These are phyloP conservation scores for Hyperoplus immaculatus DNA, from an alignment of 2,797 vertebrate species.

Conservation along the genomic window DNA sequence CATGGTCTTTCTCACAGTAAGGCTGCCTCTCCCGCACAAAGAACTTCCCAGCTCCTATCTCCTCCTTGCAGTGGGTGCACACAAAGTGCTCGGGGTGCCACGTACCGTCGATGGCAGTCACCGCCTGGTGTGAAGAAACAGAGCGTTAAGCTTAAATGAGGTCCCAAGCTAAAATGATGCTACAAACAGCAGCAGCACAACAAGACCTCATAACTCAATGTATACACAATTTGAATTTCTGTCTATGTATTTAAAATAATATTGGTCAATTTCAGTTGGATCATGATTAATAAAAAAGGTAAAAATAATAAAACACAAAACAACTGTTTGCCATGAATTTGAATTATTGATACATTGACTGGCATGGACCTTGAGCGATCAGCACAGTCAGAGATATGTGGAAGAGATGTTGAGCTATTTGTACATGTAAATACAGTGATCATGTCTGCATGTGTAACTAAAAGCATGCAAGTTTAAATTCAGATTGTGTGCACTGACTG, in stretches of 20 bases:
- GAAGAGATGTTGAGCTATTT: not conserved
- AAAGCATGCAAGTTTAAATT: not conserved
- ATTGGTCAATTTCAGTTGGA: not conserved
- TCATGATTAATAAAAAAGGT: not conserved
- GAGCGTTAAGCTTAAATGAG: constrained; percentile 56
- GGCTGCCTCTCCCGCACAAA: constrained; percentile 95
- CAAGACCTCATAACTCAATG: not conserved
- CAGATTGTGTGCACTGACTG: not conserved
- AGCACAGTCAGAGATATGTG: too few relatives aligned
- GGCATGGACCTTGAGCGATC: not conserved
- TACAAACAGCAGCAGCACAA: constrained; percentile 24
- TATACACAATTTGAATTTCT: not conserved
- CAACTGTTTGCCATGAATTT: not conserved
- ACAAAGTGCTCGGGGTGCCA: constrained; percentile 98
- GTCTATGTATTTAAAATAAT: not conserved
- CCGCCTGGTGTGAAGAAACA: constrained; percentile 86
- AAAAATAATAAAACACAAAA: not conserved
- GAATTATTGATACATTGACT: constrained; percentile 17
- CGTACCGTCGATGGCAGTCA: constrained; percentile 96
- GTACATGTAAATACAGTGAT: not conserved
- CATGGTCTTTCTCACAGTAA: constrained; percentile 96
- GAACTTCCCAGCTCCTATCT: constrained; percentile 96
- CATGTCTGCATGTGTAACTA: not conserved
- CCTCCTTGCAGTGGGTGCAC: constrained; percentile 97
- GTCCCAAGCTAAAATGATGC: constrained; percentile 8